These are phyloP conservation scores for Cottus gobio DNA, from an alignment of 2,113 vertebrate genomes.

Conservation along the genomic window DNA sequence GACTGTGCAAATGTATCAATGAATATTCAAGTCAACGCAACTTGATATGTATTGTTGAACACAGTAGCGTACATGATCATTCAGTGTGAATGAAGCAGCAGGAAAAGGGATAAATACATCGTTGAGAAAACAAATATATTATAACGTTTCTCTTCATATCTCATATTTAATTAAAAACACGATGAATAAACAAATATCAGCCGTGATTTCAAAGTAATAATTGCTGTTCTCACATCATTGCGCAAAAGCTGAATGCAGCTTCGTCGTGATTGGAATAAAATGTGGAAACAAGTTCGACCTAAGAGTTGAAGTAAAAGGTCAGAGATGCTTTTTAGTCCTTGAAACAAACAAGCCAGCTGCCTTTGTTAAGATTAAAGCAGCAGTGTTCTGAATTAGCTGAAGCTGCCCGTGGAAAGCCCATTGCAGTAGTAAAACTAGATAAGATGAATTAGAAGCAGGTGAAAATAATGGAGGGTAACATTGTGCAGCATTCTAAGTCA, in stretches of 20 bases:
- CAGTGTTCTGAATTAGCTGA: not conserved
- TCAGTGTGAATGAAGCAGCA: not conserved
- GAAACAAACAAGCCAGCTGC: not conserved
- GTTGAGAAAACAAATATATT: not conserved
- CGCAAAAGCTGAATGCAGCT: not conserved
- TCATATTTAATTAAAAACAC: not conserved
- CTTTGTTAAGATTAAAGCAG: not conserved
- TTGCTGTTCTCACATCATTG: not conserved
- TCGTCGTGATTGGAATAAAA: not conserved
- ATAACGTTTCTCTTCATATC: not conserved
- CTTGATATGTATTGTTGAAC: not conserved
- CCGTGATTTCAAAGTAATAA: no score
- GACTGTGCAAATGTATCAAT: not conserved
- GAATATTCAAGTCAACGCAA: not conserved
- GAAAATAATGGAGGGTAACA: not conserved
- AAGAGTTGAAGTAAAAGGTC: not conserved
- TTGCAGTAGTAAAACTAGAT: not conserved
- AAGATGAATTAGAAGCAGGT: not conserved
- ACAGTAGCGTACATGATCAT: not conserved
- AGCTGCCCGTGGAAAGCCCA: slow-evolving; percentile 11
- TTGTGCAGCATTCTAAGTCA: not conserved
- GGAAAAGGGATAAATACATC: not conserved
- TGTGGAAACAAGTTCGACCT: not conserved
- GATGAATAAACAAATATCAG: not conserved
- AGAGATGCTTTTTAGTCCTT: slow-evolving; percentile 4